Evolutionary conservation across 2,797 vertebrate genomes (phyloP), one percentile per base, ranked within the genome.

Genomic region (Heteromormyrus szaboi): DNA sequence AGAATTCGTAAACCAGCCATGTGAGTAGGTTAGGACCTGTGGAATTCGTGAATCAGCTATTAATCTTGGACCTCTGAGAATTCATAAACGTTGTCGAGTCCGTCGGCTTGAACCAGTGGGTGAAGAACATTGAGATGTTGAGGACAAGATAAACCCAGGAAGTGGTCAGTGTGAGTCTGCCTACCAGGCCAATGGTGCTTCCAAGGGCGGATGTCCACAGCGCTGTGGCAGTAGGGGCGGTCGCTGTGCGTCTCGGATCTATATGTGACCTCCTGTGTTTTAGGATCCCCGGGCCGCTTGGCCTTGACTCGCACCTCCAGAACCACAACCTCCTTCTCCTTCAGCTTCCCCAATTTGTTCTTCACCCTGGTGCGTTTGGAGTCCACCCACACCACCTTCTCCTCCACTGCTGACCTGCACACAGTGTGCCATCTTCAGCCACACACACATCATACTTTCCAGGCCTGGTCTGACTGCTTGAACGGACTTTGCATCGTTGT

Each of bases 281-380:
- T 90, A 41, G 91, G 92, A 4, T 96, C 94, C 72, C 96, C 96
- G 0, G 95, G 93, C 53, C 93, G 94, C 92, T 96, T 95, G 14
- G 95, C 95, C 91, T 95, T 96, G 50, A 96, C 96, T 9, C 94
- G 93, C n/a, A 96, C 94, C 93, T 96, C 95, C 44, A 96, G 90
- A 90, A 96, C 92, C 0, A 94, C 95, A 87, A 93, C 93, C 89
- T 96, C 95, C 59, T 96, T 96, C 92, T 96, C 95, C 91, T 95
- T 96, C 90, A 97, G 90, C 91, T 95, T 96, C 76, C 96, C 96
- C 0, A 93, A 90, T 90, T 93, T 96, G 91, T 92, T 95, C 91
- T 94, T 96, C 22, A 96, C 94, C 90, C 92, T 92, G 0, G 95
- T 96, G 89, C 95, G 95, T 90, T 94, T 96, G 62, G 92, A 95